Evolutionary conservation across 1,140 invertebrate genomes (phyloP).

Genomic region (Caenorhabditis tropicalis): DNA sequence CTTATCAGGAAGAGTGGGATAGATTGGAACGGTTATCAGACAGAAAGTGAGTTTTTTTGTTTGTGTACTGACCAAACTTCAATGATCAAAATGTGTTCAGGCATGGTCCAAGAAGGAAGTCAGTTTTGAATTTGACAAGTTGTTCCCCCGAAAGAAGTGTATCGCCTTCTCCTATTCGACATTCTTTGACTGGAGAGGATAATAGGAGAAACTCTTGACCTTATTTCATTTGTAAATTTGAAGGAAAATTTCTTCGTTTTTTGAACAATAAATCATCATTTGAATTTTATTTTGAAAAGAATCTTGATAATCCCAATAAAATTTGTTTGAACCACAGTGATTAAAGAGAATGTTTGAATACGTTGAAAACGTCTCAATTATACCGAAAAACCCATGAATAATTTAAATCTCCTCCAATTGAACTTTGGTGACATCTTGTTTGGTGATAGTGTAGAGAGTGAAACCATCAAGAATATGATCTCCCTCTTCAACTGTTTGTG

Average conservation of each 20-base stretch:
- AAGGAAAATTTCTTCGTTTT: neutral
- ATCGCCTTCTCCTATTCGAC: neutral
- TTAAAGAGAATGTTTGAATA: no score
- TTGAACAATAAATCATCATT: no score
- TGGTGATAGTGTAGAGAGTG: slow-evolving; percentile 13
- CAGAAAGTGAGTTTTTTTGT: slow-evolving; percentile 37
- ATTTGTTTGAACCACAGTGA: no score
- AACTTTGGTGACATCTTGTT: neutral
- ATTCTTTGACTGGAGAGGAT: slow-evolving; percentile 20
- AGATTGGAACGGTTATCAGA: slow-evolving; percentile 57
- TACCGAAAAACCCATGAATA: no score
- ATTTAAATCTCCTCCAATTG: neutral
- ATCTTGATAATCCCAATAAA: no score
- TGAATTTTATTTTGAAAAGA: no score
- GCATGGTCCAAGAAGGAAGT: slow-evolving; percentile 34
- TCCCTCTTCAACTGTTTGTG: neutral
- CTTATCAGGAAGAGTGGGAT: slow-evolving; percentile 69
- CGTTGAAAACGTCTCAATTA: no score
- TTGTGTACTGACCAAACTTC: no score
- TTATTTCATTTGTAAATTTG: neutral
- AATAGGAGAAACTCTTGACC: neutral
- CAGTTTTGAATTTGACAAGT: slow-evolving; percentile 3
- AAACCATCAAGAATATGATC: neutral
- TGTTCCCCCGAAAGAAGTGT: neutral
- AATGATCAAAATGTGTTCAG: neutral